phyloP scores from a whole-genome alignment of 2,113 vertebrate genomes.

The Platichthys flesus region DNA sequence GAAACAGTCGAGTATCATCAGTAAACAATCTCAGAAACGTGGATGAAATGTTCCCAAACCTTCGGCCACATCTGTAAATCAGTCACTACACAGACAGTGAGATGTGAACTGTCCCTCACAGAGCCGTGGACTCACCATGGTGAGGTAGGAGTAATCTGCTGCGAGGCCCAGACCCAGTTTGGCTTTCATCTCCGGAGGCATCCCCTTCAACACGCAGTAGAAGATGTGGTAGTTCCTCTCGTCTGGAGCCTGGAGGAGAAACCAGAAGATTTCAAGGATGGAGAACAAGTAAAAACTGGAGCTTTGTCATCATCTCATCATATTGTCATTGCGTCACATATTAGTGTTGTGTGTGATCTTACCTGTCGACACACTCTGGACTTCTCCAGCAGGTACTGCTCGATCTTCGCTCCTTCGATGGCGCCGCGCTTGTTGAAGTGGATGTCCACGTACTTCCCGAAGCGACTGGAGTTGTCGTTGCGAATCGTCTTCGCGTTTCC shows the following conservation, averaged over 20 bases:
- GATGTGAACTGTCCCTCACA: background rate
- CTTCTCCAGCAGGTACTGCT: slow-evolving; percentile 82
- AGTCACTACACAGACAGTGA: too few species aligned
- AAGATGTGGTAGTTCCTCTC: slow-evolving; percentile 98
- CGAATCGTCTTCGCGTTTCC: slow-evolving; percentile 81
- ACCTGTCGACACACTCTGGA: slow-evolving; percentile 80
- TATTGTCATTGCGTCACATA: background rate
- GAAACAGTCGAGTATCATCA: too few species aligned
- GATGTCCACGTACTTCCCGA: slow-evolving; percentile 79
- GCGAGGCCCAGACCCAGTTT: slow-evolving; percentile 92
- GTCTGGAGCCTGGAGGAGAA: slow-evolving; percentile 84
- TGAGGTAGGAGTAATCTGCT: slow-evolving; percentile 93
- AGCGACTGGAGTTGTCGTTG: slow-evolving; percentile 80
- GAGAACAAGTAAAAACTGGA: too few species aligned
- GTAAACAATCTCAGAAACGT: too few species aligned
- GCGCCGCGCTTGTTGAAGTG: slow-evolving; percentile 80
- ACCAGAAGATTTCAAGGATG: background rate
- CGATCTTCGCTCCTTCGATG: slow-evolving; percentile 79
- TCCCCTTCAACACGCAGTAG: slow-evolving; percentile 97
- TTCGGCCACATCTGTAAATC: too few species aligned
- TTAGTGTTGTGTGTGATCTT: background rate
- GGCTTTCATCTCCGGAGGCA: slow-evolving; percentile 91
- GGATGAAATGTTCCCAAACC: too few species aligned
- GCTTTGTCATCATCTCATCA: background rate
- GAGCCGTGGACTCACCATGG: slow-evolving; percentile 85